These are phyloP conservation scores for Holacanthus passer DNA, from an alignment of 2,113 vertebrate genomes.

Conservation along the genomic window DNA sequence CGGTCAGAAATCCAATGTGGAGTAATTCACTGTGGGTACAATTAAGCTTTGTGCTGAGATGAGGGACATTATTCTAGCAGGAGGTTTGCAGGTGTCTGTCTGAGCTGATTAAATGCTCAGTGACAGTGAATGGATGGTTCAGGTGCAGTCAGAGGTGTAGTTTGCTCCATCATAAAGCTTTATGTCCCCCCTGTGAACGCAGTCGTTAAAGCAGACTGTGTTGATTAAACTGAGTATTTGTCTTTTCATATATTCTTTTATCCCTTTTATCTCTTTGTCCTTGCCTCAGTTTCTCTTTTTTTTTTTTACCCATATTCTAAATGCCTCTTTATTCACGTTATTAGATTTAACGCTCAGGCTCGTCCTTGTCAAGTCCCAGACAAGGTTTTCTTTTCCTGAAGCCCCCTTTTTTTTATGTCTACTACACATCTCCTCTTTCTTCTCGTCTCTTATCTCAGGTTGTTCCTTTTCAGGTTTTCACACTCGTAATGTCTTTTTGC, in stretches of 20 bases:
- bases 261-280: constrained; percentile 36
- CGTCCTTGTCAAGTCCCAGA: constrained; percentile 46
- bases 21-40: constrained; percentile 30
- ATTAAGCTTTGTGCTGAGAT: constrained; percentile 48
- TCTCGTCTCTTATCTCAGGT: background rate
- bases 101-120: constrained; percentile 49
- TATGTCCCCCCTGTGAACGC: constrained; percentile 4
- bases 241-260: background rate
- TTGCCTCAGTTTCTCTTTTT: constrained; percentile 5
- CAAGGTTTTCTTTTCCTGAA: constrained; percentile 20
- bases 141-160: constrained; percentile 22
- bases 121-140: constrained; percentile 34
- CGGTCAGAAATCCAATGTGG: constrained; percentile 39
- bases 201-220: constrained; percentile 27
- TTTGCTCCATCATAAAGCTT: constrained; percentile 24
- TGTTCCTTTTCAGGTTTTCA: background rate
- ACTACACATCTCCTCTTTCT: constrained; percentile 7
- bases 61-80: constrained; percentile 44
- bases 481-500: constrained; percentile 1
- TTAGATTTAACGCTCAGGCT: constrained; percentile 43
- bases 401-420: constrained; percentile 7
- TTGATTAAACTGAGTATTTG: constrained; percentile 34
- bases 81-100: constrained; percentile 41
- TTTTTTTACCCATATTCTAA: constrained; percentile 26
- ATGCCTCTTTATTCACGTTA: constrained; percentile 28